Evolutionary conservation across 2,888 invertebrate genomes (phyloP), one percentile per base, ranked within the genome.

Genomic region (Dilophus febrilis): DNA sequence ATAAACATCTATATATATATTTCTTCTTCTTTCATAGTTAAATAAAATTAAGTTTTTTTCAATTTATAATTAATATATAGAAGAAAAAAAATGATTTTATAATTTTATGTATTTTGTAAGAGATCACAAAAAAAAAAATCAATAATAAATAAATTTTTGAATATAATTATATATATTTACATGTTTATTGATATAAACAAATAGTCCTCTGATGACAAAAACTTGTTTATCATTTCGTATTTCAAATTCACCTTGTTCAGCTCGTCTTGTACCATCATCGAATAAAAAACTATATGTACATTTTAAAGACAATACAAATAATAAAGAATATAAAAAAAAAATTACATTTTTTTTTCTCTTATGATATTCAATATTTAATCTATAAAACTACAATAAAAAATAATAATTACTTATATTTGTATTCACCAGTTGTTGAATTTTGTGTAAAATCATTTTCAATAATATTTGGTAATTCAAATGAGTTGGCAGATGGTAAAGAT

Each of bases 81-180:
- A 4, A 11, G 16, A 32, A 6, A 4, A 16, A 32, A 32, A 14
- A 32, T 32, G 3, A 5, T 16, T 8, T 16, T 32, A 32, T 16
- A 32, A 32, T 16, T 16, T 17, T 2, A 10, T 18, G 12, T 7
- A 11, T 18, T 34, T 18, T 11, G 22, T 2, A n/a, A 35, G n/a
- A 18, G 22, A 35, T 22, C n/a, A n/a, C 19, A 17, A 14, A 33
- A 33, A 10, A 33, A 16, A 22, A 29, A 29, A 29, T 29, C 11
- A 29, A 7, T 29, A 13, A 29, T 14, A n/a, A 18, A 12, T 35
- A 16, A 18, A 41, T 39, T 70, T n/a, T n/a, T n/a, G n/a, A n/a
- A n/a, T n/a, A n/a, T n/a, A n/a, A n/a, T n/a, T n/a, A n/a, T n/a
- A n/a, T 3, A 18, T 11, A 37, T 19, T 16, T 38, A 38, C 38